phyloP scores from a whole-genome alignment of 2,113 vertebrate species.

The Diphyllodes magnificus region DNA sequence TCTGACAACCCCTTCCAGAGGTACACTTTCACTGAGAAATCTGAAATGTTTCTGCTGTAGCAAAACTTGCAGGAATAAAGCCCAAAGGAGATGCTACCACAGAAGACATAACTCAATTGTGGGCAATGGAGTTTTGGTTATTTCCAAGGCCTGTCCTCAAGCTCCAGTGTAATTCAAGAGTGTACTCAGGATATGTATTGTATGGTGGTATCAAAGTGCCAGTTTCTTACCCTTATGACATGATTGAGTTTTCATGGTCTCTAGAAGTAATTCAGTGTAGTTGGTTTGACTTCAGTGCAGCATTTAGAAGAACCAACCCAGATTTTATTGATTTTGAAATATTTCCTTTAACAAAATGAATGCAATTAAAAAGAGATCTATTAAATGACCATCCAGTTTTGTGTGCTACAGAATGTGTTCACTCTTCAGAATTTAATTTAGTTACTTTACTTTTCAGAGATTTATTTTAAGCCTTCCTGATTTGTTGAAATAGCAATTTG shows the following conservation, averaged over 20 bases:
- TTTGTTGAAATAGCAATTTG: conserved; percentile 13
- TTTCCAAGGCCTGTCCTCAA: background rate
- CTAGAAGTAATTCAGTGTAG: background rate
- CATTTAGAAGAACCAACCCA: background rate
- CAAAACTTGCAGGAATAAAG: background rate
- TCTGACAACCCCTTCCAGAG: background rate
- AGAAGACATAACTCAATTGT: background rate
- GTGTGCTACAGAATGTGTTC: background rate
- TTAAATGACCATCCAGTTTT: background rate
- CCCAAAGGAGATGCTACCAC: background rate
- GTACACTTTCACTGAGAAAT: background rate
- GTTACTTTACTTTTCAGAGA: background rate
- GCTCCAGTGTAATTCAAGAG: background rate
- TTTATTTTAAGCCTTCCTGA: background rate
- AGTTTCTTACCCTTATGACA: background rate
- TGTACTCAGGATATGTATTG: background rate
- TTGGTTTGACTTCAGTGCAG: background rate
- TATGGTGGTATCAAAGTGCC: background rate
- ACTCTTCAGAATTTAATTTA: background rate
- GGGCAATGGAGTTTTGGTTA: background rate
- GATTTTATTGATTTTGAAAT: background rate
- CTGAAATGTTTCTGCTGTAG: background rate
- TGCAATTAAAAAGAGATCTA: background rate
- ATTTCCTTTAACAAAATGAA: background rate
- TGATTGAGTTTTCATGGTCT: background rate